Evolutionary conservation across 2,797 vertebrate genomes (phyloP).

Genomic region (Enteromius mattozi): DNA sequence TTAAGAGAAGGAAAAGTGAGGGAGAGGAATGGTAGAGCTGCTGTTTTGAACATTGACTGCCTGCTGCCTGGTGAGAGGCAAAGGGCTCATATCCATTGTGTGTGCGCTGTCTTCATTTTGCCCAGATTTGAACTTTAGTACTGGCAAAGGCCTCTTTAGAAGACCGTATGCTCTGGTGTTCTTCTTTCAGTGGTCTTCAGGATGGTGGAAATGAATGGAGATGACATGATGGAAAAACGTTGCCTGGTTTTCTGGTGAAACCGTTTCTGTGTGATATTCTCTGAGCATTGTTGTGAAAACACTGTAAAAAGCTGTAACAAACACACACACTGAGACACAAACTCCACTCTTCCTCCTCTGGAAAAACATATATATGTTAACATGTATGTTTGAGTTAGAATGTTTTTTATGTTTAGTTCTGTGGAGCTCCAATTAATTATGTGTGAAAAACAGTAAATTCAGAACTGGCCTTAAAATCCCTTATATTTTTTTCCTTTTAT

Average conservation of each 20-base stretch:
- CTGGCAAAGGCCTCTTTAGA: conserved; percentile 45
- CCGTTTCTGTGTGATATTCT: background rate
- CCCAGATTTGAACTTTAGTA: conserved; percentile 34
- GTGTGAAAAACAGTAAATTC: background rate
- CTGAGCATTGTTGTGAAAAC: conserved; percentile 2
- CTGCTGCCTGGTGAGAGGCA: conserved; percentile 43
- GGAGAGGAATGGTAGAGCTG: conserved; percentile 8
- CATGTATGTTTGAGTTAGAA: background rate
- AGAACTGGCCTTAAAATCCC: background rate
- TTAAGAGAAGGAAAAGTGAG: background rate
- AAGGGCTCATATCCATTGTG: conserved; percentile 14
- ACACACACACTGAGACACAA: background rate
- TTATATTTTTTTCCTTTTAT: background rate
- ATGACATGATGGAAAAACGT: background rate
- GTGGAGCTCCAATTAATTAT: too few species aligned
- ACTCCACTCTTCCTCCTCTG: background rate
- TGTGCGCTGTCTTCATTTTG: conserved; percentile 29
- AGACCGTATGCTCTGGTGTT: conserved; percentile 37
- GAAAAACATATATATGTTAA: background rate
- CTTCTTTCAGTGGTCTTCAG: background rate
- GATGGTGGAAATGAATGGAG: background rate
- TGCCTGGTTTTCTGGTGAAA: background rate
- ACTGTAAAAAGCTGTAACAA: background rate
- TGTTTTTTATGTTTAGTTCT: background rate
- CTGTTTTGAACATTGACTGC: conserved; percentile 39